phyloP scores from a whole-genome alignment of 2,888 invertebrate genomes.

The Drosophila diplacantha region DNA sequence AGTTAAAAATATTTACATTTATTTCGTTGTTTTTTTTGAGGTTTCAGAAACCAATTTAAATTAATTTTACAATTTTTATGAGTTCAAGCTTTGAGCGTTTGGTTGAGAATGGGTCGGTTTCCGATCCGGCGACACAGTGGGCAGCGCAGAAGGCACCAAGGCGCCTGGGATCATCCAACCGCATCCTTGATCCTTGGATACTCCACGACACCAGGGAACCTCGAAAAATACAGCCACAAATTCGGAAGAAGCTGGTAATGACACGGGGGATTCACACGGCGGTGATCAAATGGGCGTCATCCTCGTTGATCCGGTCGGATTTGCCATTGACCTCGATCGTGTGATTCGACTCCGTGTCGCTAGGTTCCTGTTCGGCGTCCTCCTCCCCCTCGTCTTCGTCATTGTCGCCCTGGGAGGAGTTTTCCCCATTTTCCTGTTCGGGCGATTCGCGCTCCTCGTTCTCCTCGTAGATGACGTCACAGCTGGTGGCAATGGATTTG shows the following conservation, averaged over 20 bases:
- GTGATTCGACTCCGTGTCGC: constrained; percentile 62
- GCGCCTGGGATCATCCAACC: constrained; percentile 6
- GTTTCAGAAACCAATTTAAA: constrained; percentile 61
- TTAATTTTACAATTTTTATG: constrained; percentile 56
- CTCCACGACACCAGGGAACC: constrained; percentile 29
- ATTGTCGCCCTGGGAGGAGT: constrained; percentile 37
- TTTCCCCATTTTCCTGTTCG: constrained; percentile 43
- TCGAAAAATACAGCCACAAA: constrained; percentile 35
- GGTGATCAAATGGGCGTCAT: constrained; percentile 72
- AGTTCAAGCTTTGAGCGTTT: constrained; percentile 26
- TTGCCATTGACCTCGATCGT: constrained; percentile 60
- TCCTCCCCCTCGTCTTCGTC: constrained; percentile 38
- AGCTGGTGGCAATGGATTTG: constrained; percentile 76
- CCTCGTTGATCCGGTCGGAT: constrained; percentile 62
- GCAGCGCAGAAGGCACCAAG: constrained; percentile 13
- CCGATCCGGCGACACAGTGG: constrained; percentile 22
- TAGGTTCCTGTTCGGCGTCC: constrained; percentile 49
- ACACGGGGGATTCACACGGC: constrained; percentile 55
- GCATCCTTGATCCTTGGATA: constrained; percentile 19
- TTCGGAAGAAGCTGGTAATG: constrained; percentile 5
- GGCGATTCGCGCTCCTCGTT: constrained; percentile 75
- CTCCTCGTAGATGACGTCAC: constrained; percentile 78
- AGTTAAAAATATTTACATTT: constrained; percentile 66
- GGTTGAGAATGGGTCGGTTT: constrained; percentile 11
- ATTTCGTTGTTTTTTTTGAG: constrained; percentile 51